Conservation (phyloP, 1,140 invertebrate genomes). For the Zaprionus davidi region DNA sequence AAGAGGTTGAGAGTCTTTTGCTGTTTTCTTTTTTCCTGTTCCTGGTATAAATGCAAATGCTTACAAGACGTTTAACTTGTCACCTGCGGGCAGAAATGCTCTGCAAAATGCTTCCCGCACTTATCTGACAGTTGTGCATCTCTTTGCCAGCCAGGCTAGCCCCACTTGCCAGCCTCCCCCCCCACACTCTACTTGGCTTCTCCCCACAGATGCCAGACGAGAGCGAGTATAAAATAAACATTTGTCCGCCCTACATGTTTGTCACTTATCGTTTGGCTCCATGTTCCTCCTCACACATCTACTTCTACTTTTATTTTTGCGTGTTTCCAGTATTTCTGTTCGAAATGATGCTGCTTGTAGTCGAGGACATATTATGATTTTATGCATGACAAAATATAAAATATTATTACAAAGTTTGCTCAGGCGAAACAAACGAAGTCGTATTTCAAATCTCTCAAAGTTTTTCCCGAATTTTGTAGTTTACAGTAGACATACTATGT, state of each 20-base stretch:
- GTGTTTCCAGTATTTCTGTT: background rate
- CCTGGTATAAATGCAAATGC: conserved; percentile 71
- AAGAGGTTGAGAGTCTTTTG: conserved; percentile 21
- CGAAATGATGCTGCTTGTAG: conserved; percentile 8
- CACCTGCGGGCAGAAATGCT: conserved; percentile 75
- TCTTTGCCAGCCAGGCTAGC: conserved; percentile 28
- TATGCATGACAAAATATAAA: conserved; percentile 64
- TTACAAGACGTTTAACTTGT: conserved; percentile 82
- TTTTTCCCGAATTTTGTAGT: background rate
- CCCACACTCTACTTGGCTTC: background rate
- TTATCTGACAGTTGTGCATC: conserved; percentile 81
- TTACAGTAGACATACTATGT: background rate
- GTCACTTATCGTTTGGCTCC: conserved; percentile 76
- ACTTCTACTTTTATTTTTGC: background rate
- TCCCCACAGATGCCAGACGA: conserved; percentile 20
- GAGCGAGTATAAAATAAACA: conserved; percentile 74
- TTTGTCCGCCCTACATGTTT: conserved; percentile 78
- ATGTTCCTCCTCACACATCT: conserved; percentile 37
- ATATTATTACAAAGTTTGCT: conserved; percentile 38
- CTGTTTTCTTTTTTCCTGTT: conserved; percentile 39
- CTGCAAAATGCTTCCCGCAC: conserved; percentile 67
- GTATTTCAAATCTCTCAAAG: background rate
- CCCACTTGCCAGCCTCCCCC: background rate
- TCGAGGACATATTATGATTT: conserved; percentile 72
- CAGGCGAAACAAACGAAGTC: background rate